Evolutionary conservation across 2,113 vertebrate species (phyloP), one percentile per base, ranked within the genome.

Genomic region (Lepus americanus): DNA sequence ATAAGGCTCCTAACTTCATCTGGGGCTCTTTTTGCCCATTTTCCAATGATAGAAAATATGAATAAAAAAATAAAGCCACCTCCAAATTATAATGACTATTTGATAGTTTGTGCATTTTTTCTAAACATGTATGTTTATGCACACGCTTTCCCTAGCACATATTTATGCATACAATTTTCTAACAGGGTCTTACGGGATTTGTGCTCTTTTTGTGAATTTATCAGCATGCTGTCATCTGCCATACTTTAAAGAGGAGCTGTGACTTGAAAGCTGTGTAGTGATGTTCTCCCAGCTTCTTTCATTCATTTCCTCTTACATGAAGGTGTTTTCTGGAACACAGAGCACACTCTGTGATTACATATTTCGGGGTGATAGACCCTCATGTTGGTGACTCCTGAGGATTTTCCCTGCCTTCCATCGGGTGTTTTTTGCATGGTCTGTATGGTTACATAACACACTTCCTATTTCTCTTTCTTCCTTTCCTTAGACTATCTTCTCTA

Each of bases 71-170:
- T 77, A 51, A 73, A 90, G 67, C 69, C 73, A 92, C 25, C n/a
- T 59, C 16, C 51, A 13, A 36, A 33, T 66, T 93, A 10, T 69
- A 74, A 79, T 86, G 63, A 89, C 27, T 92, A 44, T 2, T 81
- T 96, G 53, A 53, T 87, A 87, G 59, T 86, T 93, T 36, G 20
- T 64, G n/a, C 31, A 23, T 27, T 79, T 91, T 87, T 87, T 19
- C 17, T 87, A 66, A 84, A 72, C 63, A 69, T 69, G 61, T 87
- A 0, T 67, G 59, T 77, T 90, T 88, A n/a, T 82, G 49, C 20
- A 61, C 23, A 23, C 44, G 31, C 36, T 70, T 61, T 49, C 4
- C 82, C 29, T 25, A 72, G 76, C 64, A 72, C 11, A 51, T 78
- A n/a, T 59, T 89, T 74, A 19, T 17, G 8, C 7, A 55, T 86